Base-by-base conservation (phyloP, 2,888 invertebrate genomes). In the Ophioninae sp. region DNA sequence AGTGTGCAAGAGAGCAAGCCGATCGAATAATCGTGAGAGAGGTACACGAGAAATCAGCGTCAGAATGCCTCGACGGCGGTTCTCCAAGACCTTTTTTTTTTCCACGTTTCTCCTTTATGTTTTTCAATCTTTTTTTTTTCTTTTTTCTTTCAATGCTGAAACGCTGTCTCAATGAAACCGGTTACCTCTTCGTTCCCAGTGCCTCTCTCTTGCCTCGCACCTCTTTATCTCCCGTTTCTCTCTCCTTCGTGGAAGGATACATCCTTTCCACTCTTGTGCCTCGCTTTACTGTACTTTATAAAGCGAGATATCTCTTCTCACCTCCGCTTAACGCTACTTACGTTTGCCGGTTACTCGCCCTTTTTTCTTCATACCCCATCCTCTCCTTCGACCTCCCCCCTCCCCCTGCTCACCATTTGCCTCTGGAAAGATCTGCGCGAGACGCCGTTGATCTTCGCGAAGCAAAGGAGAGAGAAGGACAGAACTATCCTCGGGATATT, bases 101-200 rank as follows among this genome's bases (percentile, higher is more conserved):
- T 73, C 71, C 39, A 41, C 75, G 39, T 67, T 51, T 91, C 91
- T 92, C 90, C 91, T 91, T n/a, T n/a, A n/a, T n/a, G n/a, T n/a
- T n/a, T n/a, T n/a, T n/a, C n/a, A n/a, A n/a, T n/a, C n/a, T n/a
- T 89, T 92, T 67, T 58, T 23, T 44, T 72, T 37, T 59, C 58
- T 91, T 91, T 91, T 89, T 91, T 67, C 51, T 41, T 58, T 71
- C n/a, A n/a, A n/a, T n/a, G n/a, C 91, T 91, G 91, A 88, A 91
- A 90, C 89, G 90, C 88, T 89, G 89, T 90, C 91, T 92, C 90
- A 92, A 92, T 92, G 92, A 92, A 92, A 92, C 92, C 91, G 92
- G 92, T 92, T 91, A 86, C 84, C 79, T 79, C 61, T 58, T 82
- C 71, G 61, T 73, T 75, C 75, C 76, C 30, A 41, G 8, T 41